Evolutionary conservation across 64 coral and sea anemone genomes (phyloP).

Genomic region (Orbicella faveolata): DNA sequence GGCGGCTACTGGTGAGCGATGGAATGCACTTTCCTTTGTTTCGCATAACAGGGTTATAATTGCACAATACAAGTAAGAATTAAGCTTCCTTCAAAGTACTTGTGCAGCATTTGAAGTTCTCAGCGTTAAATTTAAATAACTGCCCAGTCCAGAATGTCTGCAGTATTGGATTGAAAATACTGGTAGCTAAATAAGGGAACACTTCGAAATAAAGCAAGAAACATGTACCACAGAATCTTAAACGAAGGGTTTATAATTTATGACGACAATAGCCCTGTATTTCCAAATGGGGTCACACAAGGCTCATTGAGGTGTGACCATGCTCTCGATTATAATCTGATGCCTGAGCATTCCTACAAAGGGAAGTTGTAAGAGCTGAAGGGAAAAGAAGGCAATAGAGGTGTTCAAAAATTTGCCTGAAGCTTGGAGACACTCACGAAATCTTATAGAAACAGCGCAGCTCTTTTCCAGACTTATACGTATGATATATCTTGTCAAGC

Average conservation of each 20-base stretch:
- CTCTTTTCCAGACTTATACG: not conserved
- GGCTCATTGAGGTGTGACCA: not conserved
- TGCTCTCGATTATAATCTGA: not conserved
- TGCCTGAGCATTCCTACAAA: not conserved
- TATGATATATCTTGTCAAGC: too few relatives aligned
- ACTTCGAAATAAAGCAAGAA: too few relatives aligned
- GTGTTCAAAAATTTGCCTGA: not conserved
- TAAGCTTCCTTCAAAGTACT: not conserved
- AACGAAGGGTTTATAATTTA: too few relatives aligned
- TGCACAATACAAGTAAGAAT: not conserved
- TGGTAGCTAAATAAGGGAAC: not conserved
- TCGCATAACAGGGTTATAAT: not conserved
- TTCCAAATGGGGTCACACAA: not conserved
- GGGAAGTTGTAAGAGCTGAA: not conserved
- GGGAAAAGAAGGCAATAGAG: not conserved
- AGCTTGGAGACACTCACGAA: not conserved
- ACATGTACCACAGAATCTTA: too few relatives aligned
- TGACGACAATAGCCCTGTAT: not conserved
- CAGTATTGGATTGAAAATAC: not conserved
- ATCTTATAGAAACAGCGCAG: not conserved
- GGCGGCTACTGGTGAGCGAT: not conserved
- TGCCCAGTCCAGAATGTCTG: not conserved
- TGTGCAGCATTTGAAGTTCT: not conserved
- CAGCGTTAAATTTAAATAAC: not conserved
- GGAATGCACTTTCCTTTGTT: conserved; percentile 2